Percentiles rank a stretch among this genome's conserved stretches.
phyloP scores from a whole-genome alignment of 1,140 invertebrate species.

The Drosophila neocordata region DNA sequence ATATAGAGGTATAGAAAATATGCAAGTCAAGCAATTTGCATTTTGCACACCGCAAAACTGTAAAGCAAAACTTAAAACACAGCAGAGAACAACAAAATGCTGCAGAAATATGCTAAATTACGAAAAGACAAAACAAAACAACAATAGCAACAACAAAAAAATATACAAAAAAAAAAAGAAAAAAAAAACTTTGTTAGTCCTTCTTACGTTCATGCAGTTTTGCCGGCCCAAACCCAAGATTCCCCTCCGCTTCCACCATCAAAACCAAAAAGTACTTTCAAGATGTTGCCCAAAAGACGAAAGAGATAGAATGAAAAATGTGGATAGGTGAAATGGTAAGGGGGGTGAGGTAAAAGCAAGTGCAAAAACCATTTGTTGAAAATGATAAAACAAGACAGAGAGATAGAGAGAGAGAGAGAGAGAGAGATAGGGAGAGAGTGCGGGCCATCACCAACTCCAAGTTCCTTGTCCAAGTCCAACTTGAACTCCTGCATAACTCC shows the following conservation, averaged over 20 bases:
- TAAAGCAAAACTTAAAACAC: constrained; percentile 70
- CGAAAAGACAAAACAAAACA: constrained; percentile 68
- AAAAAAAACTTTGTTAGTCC: constrained; percentile 43
- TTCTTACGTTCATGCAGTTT: background rate
- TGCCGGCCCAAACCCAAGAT: constrained; percentile 5
- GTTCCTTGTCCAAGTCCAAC: too few species aligned
- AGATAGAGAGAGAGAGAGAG: background rate
- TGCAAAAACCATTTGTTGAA: constrained; percentile 13
- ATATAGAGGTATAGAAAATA: constrained; percentile 33
- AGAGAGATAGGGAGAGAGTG: background rate
- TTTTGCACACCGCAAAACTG: constrained; percentile 78
- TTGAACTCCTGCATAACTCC: background rate
- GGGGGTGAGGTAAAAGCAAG: background rate
- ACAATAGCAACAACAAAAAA: constrained; percentile 22
- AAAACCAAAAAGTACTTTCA: constrained; percentile 58
- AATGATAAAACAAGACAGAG: constrained; percentile 2
- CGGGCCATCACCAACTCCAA: too few species aligned
- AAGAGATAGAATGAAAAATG: constrained; percentile 21
- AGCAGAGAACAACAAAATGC: constrained; percentile 55
- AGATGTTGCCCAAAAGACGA: constrained; percentile 72
- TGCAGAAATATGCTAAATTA: constrained; percentile 78
- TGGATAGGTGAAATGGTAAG: constrained; percentile 52
- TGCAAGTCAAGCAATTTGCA: constrained; percentile 78
- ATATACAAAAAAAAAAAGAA: constrained; percentile 31
- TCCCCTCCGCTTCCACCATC: background rate